Percentiles rank a stretch among this genome's conserved stretches.
These are phyloP conservation scores for Rhabdomys dilectus DNA, from an alignment of 2,113 vertebrate genomes.

Conservation along the genomic window DNA sequence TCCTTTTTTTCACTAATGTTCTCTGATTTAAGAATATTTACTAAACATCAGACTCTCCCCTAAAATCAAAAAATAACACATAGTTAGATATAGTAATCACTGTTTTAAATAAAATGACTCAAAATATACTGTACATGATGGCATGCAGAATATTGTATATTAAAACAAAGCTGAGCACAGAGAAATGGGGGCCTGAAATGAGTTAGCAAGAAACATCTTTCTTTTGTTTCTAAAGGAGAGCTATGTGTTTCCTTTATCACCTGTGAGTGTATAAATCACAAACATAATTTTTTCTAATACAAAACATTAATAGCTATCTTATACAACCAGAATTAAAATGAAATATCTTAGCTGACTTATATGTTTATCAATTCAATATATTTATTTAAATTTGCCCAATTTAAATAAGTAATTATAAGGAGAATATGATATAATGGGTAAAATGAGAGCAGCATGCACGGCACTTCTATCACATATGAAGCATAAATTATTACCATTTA, in stretches of 20 bases:
- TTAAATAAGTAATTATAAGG: neutral
- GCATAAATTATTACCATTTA: neutral
- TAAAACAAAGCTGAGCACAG: neutral
- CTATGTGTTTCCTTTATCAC: neutral
- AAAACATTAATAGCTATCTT: neutral
- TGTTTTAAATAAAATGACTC: neutral
- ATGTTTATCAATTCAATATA: neutral
- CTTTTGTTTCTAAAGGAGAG: neutral
- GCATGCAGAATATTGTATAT: neutral
- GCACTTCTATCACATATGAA: too few species aligned
- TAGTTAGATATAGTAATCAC: rapidly evolving
- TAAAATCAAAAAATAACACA: neutral
- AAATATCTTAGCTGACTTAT: rapidly evolving
- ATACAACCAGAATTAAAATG: neutral
- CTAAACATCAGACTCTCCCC: neutral
- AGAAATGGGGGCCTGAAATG: neutral
- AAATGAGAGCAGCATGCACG: too few species aligned
- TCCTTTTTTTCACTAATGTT: neutral
- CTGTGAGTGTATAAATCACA: neutral
- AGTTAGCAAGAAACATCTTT: neutral
- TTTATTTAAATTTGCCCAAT: neutral
- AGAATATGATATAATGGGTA: neutral
- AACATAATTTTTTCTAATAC: neutral
- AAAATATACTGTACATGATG: neutral
- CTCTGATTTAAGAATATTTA: neutral